Evolutionary conservation across 2,113 vertebrate species (phyloP).

Genomic region (Solenodon paradoxus): DNA sequence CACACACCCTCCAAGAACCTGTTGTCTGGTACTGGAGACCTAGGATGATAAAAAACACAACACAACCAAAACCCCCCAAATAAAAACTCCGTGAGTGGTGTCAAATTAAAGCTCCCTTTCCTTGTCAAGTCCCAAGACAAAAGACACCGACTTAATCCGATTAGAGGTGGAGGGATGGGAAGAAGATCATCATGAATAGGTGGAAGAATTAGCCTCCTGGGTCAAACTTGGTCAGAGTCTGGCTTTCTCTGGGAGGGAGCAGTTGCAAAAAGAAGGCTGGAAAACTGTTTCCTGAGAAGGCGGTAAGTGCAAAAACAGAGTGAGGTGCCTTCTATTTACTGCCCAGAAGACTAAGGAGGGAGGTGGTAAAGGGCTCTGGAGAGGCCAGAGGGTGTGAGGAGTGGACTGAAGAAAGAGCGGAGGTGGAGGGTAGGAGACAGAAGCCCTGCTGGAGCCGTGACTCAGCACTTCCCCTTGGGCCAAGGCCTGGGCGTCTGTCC

Average conservation of each 20-base stretch:
- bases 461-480: slow-evolving; percentile 58
- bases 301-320: neutral
- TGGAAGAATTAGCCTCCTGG: slow-evolving; percentile 40
- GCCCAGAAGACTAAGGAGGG: neutral
- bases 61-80: no score
- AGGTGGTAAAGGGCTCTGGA: neutral
- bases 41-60: neutral
- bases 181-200: slow-evolving; percentile 6
- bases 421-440: neutral
- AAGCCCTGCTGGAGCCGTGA: slow-evolving; percentile 52
- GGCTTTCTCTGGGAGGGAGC: neutral
- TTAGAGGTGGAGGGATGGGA: slow-evolving; percentile 23
- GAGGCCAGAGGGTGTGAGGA: neutral
- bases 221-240: slow-evolving; percentile 11
- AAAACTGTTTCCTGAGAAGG: neutral
- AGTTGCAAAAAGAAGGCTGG: neutral
- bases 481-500: neutral
- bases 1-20: neutral
- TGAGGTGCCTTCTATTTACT: neutral
- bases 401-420: neutral
- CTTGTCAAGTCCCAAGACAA: neutral
- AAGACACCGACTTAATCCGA: slow-evolving; percentile 53
- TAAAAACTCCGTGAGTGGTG: neutral
- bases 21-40: neutral
- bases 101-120: slow-evolving; percentile 47